Conservation (phyloP, 2,888 invertebrate genomes). For the Clepsis dumicolana region DNA sequence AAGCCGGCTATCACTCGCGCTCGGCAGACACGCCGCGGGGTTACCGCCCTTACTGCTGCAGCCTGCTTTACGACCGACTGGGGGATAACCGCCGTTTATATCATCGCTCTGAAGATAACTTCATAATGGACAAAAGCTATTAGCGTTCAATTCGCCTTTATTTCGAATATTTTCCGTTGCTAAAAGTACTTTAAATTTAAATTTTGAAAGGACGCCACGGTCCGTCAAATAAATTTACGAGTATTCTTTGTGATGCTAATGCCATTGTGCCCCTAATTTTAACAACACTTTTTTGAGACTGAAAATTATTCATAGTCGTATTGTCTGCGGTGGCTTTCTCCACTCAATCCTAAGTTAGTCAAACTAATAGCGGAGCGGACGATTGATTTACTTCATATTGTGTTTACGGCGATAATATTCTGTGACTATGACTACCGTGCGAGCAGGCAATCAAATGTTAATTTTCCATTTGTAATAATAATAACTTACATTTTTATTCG, state of each 20-base stretch:
- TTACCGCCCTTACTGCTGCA: conserved; percentile 49
- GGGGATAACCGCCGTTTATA: conserved; percentile 24
- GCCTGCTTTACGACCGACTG: conserved; percentile 46
- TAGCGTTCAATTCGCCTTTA: conserved; percentile 31
- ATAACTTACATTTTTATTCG: neutral
- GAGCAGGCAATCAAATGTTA: neutral
- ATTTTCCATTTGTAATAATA: neutral
- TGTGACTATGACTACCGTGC: neutral
- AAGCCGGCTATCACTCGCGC: conserved; percentile 67
- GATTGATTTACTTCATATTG: conserved; percentile 13
- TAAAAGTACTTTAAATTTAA: conserved; percentile 3
- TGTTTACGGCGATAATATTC: neutral
- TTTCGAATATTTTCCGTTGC: conserved; percentile 35
- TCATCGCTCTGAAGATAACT: conserved; percentile 21
- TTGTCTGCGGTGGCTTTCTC: conserved; percentile 18
- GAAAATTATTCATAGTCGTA: conserved; percentile 23
- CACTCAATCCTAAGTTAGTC: neutral
- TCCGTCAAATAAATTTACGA: conserved; percentile 59
- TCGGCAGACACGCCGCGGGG: conserved; percentile 63
- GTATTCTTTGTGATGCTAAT: conserved; percentile 68
- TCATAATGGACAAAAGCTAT: conserved; percentile 27
- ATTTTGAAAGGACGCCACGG: conserved; percentile 4
- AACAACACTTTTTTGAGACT: conserved; percentile 61
- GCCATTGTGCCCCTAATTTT: conserved; percentile 61
- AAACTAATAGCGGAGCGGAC: neutral